A percentile compares a stretch with the other conserved stretches of the same genome.
phyloP scores from a whole-genome alignment of 2,888 invertebrate species.

The Lamellibrachia columna region DNA sequence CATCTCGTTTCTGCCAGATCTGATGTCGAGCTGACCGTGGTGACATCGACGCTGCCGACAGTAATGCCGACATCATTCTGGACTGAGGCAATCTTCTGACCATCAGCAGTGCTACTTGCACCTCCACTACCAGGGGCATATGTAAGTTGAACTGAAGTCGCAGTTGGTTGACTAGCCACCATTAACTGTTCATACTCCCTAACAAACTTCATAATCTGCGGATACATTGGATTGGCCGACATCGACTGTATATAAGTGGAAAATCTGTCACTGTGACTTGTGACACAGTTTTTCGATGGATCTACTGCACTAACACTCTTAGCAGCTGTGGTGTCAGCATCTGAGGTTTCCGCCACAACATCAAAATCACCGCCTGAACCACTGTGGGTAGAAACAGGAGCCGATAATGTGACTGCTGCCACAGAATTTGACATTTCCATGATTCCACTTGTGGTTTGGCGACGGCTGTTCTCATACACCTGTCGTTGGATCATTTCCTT shows the following conservation, averaged over 20 bases:
- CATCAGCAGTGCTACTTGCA: background rate
- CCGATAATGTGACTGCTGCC: background rate
- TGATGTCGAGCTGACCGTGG: background rate
- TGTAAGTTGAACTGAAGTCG: background rate
- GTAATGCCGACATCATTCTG: background rate
- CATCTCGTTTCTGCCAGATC: background rate
- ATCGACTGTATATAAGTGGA: background rate
- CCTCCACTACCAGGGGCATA: background rate
- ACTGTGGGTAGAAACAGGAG: background rate
- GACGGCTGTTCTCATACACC: background rate
- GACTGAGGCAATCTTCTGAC: background rate
- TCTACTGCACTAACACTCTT: background rate
- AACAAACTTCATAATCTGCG: background rate
- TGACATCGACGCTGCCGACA: background rate
- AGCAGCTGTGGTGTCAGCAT: background rate
- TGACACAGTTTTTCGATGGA: background rate
- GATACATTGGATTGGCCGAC: background rate
- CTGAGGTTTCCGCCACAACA: background rate
- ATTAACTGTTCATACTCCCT: background rate
- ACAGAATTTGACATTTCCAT: background rate
- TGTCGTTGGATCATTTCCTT: slow-evolving; percentile 1
- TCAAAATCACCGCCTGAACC: background rate
- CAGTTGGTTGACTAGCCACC: background rate
- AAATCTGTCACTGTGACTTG: background rate
- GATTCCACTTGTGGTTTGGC: background rate